A percentile compares a stretch with the other conserved stretches of the same genome.
These are phyloP conservation scores for Phycodurus eques DNA, from an alignment of 2,113 vertebrate species.

Conservation along the genomic window DNA sequence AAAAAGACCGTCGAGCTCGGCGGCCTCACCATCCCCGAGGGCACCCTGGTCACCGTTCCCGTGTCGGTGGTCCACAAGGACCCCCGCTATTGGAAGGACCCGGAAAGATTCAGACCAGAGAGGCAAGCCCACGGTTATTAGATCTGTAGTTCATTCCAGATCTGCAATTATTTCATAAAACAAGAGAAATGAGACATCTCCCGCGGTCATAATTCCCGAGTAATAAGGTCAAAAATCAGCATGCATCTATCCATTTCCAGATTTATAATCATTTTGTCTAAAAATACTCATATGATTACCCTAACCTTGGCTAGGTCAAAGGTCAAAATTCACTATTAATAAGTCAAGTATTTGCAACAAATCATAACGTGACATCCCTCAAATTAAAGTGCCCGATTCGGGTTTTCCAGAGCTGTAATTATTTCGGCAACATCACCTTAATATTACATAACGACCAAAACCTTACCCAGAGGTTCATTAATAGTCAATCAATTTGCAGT, in stretches of 20 bases:
- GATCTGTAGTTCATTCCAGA: too few species aligned
- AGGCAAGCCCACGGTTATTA: conserved; percentile 33
- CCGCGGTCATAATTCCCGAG: too few species aligned
- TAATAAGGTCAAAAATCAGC: too few species aligned
- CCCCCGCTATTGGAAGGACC: conserved; percentile 53
- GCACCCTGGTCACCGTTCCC: conserved; percentile 40
- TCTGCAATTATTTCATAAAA: neutral
- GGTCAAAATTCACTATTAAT: too few species aligned
- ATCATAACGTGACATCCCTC: neutral
- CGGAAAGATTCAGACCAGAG: conserved; percentile 59
- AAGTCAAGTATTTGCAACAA: neutral
- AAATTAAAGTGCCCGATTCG: neutral
- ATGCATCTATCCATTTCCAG: too few species aligned
- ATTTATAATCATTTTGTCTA: too few species aligned
- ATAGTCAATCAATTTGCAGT: too few species aligned
- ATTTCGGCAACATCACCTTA: neutral
- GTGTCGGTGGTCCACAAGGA: conserved; percentile 37
- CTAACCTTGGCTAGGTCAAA: too few species aligned
- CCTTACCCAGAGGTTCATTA: too few species aligned
- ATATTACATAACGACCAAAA: neutral
- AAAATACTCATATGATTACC: too few species aligned
- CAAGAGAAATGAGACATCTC: neutral
- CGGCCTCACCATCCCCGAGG: conserved; percentile 52
- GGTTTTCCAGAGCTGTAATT: neutral
- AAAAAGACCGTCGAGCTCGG: conserved; percentile 50